Conservation (phyloP, 2,888 invertebrate genomes). For the Thereva unica region DNA sequence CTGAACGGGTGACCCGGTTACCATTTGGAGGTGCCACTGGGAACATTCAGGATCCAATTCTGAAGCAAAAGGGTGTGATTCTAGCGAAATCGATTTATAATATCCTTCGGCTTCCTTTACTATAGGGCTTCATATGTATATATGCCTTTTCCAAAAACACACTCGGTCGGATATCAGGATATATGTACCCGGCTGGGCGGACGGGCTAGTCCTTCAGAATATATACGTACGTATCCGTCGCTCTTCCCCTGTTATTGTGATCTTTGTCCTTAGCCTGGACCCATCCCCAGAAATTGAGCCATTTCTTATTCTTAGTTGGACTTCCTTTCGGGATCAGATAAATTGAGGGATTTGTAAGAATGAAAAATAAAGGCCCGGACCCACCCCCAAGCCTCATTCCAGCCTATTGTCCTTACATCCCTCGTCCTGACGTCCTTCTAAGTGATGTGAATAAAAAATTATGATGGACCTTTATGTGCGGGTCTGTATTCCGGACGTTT, state of each 20-base stretch:
- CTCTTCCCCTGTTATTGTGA: constrained; percentile 1
- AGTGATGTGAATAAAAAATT: constrained; percentile 41
- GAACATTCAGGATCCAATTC: constrained; percentile 21
- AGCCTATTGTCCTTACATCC: constrained; percentile 13
- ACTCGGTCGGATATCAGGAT: constrained; percentile 19
- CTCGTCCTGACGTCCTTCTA: constrained; percentile 23
- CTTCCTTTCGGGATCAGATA: constrained; percentile 29
- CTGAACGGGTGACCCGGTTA: constrained; percentile 22
- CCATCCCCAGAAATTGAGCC: constrained; percentile 35
- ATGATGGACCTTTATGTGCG: constrained; percentile 34
- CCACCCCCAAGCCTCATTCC: background rate
- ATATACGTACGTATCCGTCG: constrained; percentile 16
- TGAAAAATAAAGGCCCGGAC: constrained; percentile 36
- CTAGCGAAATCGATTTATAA: constrained; percentile 41
- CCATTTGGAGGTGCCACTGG: constrained; percentile 13
- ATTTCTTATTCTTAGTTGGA: constrained; percentile 34
- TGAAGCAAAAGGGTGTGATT: constrained; percentile 37
- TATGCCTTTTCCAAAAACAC: background rate
- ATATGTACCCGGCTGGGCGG: constrained; percentile 9
- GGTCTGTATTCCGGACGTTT: background rate
- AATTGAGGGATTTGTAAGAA: constrained; percentile 33
- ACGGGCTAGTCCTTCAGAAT: too few species aligned
- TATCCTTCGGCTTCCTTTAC: constrained; percentile 24
- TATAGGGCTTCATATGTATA: too few species aligned
- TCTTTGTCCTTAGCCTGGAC: constrained; percentile 8